Evolutionary conservation across 1,140 invertebrate genomes (phyloP), one percentile per base, ranked within the genome.

Genomic region (Leptinotarsa texana): DNA sequence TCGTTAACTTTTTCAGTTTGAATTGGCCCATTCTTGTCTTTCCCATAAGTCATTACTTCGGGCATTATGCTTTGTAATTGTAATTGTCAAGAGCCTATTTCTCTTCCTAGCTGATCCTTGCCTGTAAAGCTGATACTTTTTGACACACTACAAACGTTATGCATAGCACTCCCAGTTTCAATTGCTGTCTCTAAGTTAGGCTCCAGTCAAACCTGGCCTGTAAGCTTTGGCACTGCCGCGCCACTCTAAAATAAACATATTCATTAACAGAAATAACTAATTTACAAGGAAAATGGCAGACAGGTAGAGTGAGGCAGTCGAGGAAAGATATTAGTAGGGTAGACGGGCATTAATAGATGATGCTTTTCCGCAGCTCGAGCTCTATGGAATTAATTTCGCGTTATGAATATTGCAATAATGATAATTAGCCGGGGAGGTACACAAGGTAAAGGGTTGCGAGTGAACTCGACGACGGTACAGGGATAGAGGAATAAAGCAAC

Each of bases 361-460:
- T 70, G 69, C 69, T 70, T 70, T 70, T 70, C 69, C 69, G 69
- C 69, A 61, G 47, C 69, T 70, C 24, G 1, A 21, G 47, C 48
- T 70, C 69, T 61, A 70, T 70, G 51, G 51, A 70, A 70, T 70
- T 70, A 70, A 70, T 70, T 70, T 70, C 69, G 42, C 69, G 18
- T 22, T 70, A 47, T 70, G 69, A 70, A 70, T 70, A 70, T 70
- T 70, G 69, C 69, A 70, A 70, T 70, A 61, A 70, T 51, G 48
- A 70, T 70, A 57, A 70, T 70, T 61, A 70, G 69, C 27, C n/a
- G 11, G 42, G 67, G 42, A 47, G 42, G 42, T 5, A n/a, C 3
- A 13, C 63, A 65, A 65, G 27, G 27, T 18, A 15, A 65, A 27
- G 63, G 63, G 24, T 65, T 65, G 63, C 6, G 21, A 13, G 63